Evolutionary conservation across 1,140 invertebrate genomes (phyloP).

Genomic region (Bombus cullumanus): DNA sequence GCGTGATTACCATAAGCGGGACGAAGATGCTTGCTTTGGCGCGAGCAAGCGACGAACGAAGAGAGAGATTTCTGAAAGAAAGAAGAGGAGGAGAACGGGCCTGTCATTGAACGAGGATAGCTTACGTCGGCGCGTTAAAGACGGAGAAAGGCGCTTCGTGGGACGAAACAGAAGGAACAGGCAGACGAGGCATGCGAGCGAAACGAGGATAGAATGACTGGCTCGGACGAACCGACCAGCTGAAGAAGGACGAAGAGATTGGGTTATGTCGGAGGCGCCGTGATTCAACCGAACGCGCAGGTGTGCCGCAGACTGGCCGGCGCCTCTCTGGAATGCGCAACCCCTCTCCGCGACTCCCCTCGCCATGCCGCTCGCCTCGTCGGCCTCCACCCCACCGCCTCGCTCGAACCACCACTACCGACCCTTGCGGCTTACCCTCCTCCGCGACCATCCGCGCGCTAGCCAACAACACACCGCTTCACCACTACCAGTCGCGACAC

Average conservation of each 20-base stretch:
- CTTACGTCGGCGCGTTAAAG: not conserved
- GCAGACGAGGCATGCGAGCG: conserved; percentile 12
- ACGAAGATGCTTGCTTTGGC: not conserved
- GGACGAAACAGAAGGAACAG: conserved; percentile 41
- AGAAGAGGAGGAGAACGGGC: not conserved
- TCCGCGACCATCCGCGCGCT: conserved; percentile 13
- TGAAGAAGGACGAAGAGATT: conserved; percentile 66
- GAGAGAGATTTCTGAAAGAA: conserved; percentile 30
- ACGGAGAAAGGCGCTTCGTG: conserved; percentile 43
- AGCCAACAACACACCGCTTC: conserved; percentile 26
- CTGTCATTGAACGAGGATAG: conserved; percentile 17
- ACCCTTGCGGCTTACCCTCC: conserved; percentile 34
- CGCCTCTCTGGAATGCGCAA: conserved; percentile 80
- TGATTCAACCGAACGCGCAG: conserved; percentile 81
- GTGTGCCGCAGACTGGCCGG: conserved; percentile 82
- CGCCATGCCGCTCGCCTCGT: conserved; percentile 13
- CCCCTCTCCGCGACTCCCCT: conserved; percentile 55
- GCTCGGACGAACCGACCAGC: conserved; percentile 33
- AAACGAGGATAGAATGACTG: conserved; percentile 24
- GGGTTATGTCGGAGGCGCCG: conserved; percentile 80
- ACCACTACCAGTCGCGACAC: conserved; percentile 62
- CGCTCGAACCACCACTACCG: conserved; percentile 10
- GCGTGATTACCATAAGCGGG: not conserved
- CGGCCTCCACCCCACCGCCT: not conserved
- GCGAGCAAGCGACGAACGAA: conserved; percentile 18